phyloP scores from a whole-genome alignment of 2,113 vertebrate species.

The Carassius carassius region DNA sequence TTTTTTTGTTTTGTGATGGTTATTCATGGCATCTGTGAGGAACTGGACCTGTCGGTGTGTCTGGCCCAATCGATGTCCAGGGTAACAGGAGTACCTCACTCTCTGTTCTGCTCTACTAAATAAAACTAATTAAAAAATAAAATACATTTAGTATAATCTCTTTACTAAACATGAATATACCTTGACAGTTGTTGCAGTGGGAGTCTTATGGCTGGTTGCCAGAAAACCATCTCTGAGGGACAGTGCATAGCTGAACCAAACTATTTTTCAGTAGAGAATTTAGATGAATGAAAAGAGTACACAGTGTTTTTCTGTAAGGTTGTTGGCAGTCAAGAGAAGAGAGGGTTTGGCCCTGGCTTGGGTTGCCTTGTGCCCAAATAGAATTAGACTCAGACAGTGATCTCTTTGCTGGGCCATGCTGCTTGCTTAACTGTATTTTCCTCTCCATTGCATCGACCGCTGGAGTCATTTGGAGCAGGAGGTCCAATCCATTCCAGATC shows the following conservation, averaged over 20 bases:
- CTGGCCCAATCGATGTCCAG: constrained; percentile 63
- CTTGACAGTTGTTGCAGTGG: too few species aligned
- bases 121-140: too few species aligned
- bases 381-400: constrained; percentile 60
- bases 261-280: too few species aligned
- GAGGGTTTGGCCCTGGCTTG: constrained; percentile 47
- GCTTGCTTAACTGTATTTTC: constrained; percentile 59
- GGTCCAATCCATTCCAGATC: constrained; percentile 41
- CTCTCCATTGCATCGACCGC: constrained; percentile 45
- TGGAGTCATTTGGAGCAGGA: constrained; percentile 45
- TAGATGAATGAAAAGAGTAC: too few species aligned
- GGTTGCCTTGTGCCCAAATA: constrained; percentile 57
- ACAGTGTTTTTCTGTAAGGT: not conserved
- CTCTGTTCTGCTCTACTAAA: constrained; percentile 71
- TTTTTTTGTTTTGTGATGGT: too few species aligned
- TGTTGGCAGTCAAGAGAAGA: not conserved
- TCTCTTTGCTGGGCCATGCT: constrained; percentile 56
- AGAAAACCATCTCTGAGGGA: too few species aligned
- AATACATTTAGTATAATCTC: too few species aligned
- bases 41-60: constrained; percentile 75
- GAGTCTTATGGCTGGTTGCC: too few species aligned
- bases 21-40: constrained; percentile 73
- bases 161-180: too few species aligned
- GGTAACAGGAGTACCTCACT: constrained; percentile 81
- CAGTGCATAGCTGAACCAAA: too few species aligned